These are phyloP conservation scores for Proteles cristata DNA, from an alignment of 2,113 vertebrate genomes.

Conservation along the genomic window DNA sequence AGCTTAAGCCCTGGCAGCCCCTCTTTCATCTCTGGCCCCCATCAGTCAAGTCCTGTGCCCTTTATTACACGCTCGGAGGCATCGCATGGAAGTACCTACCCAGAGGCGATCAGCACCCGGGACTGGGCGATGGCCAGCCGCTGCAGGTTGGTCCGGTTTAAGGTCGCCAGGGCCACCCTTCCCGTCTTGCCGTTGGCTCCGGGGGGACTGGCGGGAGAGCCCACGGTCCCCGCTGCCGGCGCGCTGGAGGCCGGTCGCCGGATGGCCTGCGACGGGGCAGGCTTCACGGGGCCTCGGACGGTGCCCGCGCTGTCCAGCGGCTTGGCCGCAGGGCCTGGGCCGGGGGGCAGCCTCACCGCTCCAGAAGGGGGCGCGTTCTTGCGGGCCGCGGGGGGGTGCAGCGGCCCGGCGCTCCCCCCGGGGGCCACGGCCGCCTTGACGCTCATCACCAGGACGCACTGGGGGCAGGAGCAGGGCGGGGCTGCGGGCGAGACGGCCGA, in stretches of 20 bases:
- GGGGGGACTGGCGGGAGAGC: slow-evolving; percentile 81
- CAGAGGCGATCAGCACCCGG: slow-evolving; percentile 94
- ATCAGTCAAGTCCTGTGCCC: not conserved
- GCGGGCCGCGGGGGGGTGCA: slow-evolving; percentile 71
- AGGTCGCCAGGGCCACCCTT: slow-evolving; percentile 87
- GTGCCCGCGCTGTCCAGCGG: not conserved
- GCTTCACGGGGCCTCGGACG: slow-evolving; percentile 81
- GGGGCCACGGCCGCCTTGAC: slow-evolving; percentile 86
- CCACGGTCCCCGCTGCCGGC: slow-evolving; percentile 78
- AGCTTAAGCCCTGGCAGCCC: not conserved
- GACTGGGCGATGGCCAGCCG: slow-evolving; percentile 96
- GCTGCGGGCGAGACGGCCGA: slow-evolving; percentile 74
- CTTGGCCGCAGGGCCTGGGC: slow-evolving; percentile 55
- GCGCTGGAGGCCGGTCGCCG: slow-evolving; percentile 81
- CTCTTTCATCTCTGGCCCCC: not conserved
- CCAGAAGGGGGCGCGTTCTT: not conserved
- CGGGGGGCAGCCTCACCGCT: slow-evolving; percentile 47
- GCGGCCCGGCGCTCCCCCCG: slow-evolving; percentile 47
- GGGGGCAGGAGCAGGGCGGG: slow-evolving; percentile 92
- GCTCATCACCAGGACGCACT: slow-evolving; percentile 94
- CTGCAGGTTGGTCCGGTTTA: slow-evolving; percentile 92
- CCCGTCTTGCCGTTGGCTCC: slow-evolving; percentile 61
- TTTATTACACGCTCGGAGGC: accelerated
- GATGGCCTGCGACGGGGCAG: slow-evolving; percentile 84
- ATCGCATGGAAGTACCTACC: slow-evolving; percentile 86